phyloP scores from a whole-genome alignment of 2,888 invertebrate species.

The Dolichopus griseipennis region DNA sequence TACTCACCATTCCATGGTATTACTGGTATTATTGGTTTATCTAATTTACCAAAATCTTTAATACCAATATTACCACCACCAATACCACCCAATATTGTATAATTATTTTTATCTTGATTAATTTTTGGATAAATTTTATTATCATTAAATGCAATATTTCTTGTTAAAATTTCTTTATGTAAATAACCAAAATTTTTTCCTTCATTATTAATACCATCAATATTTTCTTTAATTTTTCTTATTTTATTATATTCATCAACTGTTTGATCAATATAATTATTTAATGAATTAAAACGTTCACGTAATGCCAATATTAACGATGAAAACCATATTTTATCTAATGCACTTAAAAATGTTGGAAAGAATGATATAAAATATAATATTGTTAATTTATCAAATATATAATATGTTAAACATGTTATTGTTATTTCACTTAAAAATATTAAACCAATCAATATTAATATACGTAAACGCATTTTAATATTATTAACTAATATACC shows the following conservation, averaged over 20 bases:
- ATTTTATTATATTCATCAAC: slow-evolving; percentile 10
- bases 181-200: slow-evolving; percentile 1
- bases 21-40: not conserved
- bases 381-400: slow-evolving; percentile 31
- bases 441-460: slow-evolving; percentile 31
- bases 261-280: slow-evolving; percentile 10
- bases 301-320: slow-evolving; percentile 35
- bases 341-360: slow-evolving; percentile 36
- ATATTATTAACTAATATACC: slow-evolving; percentile 33
- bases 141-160: not conserved
- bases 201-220: slow-evolving; percentile 2
- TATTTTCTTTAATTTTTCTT: slow-evolving; percentile 7
- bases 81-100: not conserved
- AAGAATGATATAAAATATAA: slow-evolving; percentile 35
- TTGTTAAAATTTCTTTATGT: slow-evolving; percentile 5
- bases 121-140: not conserved
- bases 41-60: not conserved
- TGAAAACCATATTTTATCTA: slow-evolving; percentile 43
- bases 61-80: too few relatives aligned
- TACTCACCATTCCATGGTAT: slow-evolving; percentile 7
- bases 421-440: slow-evolving; percentile 33
- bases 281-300: slow-evolving; percentile 30
- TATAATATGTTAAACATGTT: slow-evolving; percentile 29
- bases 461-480: slow-evolving; percentile 29
- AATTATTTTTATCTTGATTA: too few relatives aligned